A percentile compares a stretch with the other conserved stretches of the same genome.
These are phyloP conservation scores for Epizoanthus ramosus DNA, from an alignment of 92 coral and sea anemone species.

Conservation along the genomic window DNA sequence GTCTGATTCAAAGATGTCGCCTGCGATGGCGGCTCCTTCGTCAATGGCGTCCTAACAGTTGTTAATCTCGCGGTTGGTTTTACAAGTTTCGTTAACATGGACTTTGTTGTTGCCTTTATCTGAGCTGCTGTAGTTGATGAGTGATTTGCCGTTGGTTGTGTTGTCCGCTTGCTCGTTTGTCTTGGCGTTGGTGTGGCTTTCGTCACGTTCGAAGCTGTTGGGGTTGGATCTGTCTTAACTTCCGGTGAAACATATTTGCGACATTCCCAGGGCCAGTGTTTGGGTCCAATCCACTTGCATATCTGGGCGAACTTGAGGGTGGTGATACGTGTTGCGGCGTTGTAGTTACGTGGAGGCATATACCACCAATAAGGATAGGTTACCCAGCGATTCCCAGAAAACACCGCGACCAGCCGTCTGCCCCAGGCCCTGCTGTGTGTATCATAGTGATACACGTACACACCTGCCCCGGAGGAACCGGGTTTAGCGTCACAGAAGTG, in stretches of 20 bases:
- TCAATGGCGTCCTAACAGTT: not conserved
- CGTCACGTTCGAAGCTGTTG: not conserved
- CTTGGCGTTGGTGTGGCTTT: slow-evolving; percentile 6
- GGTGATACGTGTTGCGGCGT: slow-evolving; percentile 87
- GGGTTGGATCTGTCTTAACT: not conserved
- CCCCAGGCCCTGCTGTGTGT: slow-evolving; percentile 41
- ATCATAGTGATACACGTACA: slow-evolving; percentile 67
- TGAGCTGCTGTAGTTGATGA: not conserved
- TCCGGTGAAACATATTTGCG: slow-evolving; percentile 6
- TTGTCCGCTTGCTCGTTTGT: not conserved
- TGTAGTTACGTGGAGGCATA: slow-evolving; percentile 63
- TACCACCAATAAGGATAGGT: slow-evolving; percentile 62
- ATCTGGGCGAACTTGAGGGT: slow-evolving; percentile 77
- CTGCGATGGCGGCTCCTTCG: not conserved
- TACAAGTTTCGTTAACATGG: not conserved
- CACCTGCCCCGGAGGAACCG: slow-evolving; percentile 98
- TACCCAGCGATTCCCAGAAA: slow-evolving; percentile 88
- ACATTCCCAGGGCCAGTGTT: slow-evolving; percentile 40
- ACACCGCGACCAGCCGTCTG: slow-evolving; percentile 82
- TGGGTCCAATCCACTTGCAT: slow-evolving; percentile 87
- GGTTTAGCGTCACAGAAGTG: slow-evolving; percentile 93
- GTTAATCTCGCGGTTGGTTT: not conserved
- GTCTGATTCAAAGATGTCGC: not conserved
- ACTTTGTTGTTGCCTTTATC: not conserved
- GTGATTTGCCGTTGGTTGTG: not conserved